phyloP scores from a whole-genome alignment of 2,797 vertebrate genomes.

The Sebastes iracundus region DNA sequence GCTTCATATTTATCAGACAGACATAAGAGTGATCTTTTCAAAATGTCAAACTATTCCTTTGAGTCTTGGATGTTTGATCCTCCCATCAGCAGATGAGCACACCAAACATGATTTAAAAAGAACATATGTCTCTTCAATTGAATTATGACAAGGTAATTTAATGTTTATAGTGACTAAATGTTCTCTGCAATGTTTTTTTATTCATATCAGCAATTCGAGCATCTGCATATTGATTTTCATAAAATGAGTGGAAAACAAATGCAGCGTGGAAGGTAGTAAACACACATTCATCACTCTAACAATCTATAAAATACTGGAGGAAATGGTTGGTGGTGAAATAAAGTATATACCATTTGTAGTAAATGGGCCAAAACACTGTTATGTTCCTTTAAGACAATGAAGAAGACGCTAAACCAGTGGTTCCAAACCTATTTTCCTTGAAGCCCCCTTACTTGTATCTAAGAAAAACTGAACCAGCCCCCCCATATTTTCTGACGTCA shows the following conservation, averaged over 20 bases:
- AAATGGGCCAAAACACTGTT: background rate
- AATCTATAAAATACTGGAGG: background rate
- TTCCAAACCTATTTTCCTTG: too few species aligned
- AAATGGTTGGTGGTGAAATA: background rate
- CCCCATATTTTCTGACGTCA: too few species aligned
- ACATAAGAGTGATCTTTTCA: background rate
- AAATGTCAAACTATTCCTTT: background rate
- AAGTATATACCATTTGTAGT: background rate
- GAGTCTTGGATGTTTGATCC: background rate
- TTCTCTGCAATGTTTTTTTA: background rate
- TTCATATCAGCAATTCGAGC: background rate
- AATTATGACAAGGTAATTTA: background rate
- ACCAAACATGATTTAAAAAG: background rate
- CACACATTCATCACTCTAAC: background rate
- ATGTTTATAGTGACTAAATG: background rate
- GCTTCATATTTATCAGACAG: background rate
- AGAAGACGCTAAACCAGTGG: background rate
- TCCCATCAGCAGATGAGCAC: background rate
- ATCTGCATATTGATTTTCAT: background rate
- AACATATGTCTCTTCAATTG: background rate
- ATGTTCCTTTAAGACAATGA: conserved; percentile 8
- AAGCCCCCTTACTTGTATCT: too few species aligned
- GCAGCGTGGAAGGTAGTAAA: background rate
- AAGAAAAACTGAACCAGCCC: too few species aligned
- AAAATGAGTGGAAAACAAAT: background rate